Conservation (phyloP, 2,888 invertebrate species). For the Melanargia galathea region DNA sequence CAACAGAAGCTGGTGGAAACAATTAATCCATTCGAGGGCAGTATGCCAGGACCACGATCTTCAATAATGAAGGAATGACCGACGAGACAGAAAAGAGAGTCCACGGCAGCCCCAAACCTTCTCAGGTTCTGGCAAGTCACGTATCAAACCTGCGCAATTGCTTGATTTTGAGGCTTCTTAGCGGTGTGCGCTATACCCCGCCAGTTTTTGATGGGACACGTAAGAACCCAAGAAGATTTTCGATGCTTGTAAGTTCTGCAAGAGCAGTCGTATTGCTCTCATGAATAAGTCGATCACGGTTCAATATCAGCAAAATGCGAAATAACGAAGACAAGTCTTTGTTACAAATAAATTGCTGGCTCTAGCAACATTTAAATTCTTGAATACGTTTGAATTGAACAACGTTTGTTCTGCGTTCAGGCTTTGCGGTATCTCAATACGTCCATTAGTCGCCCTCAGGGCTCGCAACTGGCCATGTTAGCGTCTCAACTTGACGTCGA, state of each 20-base stretch:
- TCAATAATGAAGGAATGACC: too few relatives aligned
- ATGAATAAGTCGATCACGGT: not conserved
- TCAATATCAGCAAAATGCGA: conserved; percentile 9
- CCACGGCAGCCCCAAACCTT: too few relatives aligned
- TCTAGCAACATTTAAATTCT: conserved; percentile 18
- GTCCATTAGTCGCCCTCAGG: conserved; percentile 42
- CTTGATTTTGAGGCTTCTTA: too few relatives aligned
- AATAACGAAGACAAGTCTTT: conserved; percentile 2
- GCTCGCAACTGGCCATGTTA: conserved; percentile 47
- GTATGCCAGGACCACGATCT: too few relatives aligned
- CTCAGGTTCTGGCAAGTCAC: too few relatives aligned
- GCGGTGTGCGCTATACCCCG: too few relatives aligned
- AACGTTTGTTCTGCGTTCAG: conserved; percentile 26
- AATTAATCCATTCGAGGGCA: too few relatives aligned
- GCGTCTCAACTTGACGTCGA: conserved; percentile 43
- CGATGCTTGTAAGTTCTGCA: not conserved
- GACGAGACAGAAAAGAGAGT: too few relatives aligned
- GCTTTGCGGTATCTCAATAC: conserved; percentile 37
- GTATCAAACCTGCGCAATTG: too few relatives aligned
- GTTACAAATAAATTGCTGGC: conserved; percentile 16
- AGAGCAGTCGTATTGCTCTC: not conserved
- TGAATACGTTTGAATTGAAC: conserved; percentile 22
- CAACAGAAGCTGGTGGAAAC: too few relatives aligned
- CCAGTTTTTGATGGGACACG: too few relatives aligned
- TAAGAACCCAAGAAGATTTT: too few relatives aligned